phyloP scores from a whole-genome alignment of 2,113 vertebrate species.

The Laterallus jamaicensis region DNA sequence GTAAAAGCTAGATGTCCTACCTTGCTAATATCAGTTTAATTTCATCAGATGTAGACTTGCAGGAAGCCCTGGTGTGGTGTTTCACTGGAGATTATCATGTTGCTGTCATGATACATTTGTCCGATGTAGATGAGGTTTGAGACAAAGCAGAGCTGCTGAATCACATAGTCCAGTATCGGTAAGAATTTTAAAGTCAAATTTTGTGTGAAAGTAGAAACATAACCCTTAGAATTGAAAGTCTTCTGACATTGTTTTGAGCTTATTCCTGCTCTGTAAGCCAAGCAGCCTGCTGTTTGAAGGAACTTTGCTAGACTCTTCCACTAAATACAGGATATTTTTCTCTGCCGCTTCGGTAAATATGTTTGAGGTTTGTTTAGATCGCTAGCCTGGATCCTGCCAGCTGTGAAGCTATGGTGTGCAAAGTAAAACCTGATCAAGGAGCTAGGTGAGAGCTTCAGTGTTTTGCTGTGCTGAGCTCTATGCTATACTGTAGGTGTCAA shows the following conservation, averaged over 20 bases:
- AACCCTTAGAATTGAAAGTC: neutral
- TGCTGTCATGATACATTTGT: neutral
- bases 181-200: neutral
- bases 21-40: neutral
- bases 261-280: neutral
- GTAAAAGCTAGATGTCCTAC: neutral
- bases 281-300: neutral
- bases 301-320: neutral
- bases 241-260: neutral
- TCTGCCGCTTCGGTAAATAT: neutral
- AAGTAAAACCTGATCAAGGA: neutral
- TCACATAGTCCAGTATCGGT: neutral
- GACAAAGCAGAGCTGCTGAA: neutral
- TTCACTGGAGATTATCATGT: neutral
- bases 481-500: neutral
- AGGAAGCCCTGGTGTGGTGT: neutral
- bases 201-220: neutral
- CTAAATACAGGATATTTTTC: neutral
- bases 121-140: neutral
- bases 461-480: neutral
- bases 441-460: neutral
- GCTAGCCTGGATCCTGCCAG: neutral
- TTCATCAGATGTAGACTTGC: neutral
- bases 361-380: neutral
- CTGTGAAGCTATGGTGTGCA: neutral